phyloP scores from a whole-genome alignment of 2,797 vertebrate species.

The Scolopax bukidnonensis region DNA sequence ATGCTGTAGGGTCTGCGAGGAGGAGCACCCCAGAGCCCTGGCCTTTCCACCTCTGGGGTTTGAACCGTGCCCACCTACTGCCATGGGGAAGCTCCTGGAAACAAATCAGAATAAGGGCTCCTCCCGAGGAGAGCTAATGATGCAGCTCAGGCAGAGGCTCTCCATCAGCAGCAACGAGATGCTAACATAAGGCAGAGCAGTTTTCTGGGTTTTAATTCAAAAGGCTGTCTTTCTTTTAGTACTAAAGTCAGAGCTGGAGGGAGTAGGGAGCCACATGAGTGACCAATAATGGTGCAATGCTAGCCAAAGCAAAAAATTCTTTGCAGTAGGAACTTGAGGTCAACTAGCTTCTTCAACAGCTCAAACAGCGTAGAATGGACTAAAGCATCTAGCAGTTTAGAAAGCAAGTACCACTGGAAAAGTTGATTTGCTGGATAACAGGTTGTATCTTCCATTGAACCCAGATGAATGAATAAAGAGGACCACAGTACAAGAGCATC shows the following conservation, averaged over 20 bases:
- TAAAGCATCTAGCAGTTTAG: neutral
- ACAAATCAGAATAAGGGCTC: neutral
- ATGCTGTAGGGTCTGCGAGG: neutral
- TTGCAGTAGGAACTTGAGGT: neutral
- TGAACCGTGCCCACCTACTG: neutral
- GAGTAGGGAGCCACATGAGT: neutral
- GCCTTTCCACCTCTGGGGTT: neutral
- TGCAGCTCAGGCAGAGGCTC: neutral
- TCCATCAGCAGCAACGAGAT: neutral
- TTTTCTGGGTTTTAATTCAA: neutral
- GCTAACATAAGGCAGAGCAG: neutral
- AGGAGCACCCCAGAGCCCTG: neutral
- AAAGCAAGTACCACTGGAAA: neutral
- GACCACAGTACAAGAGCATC: neutral
- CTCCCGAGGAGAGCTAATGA: neutral
- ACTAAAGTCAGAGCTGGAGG: neutral
- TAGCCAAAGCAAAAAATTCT: neutral
- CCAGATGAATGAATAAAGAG: neutral
- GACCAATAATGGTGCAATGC: neutral
- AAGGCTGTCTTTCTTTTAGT: neutral
- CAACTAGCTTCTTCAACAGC: neutral
- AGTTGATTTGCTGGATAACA: neutral
- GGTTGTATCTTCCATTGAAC: neutral
- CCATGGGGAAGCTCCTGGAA: neutral
- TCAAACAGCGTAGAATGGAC: fast-evolving